Conservation (phyloP, 2,888 invertebrate species). For the Tachina lurida region DNA sequence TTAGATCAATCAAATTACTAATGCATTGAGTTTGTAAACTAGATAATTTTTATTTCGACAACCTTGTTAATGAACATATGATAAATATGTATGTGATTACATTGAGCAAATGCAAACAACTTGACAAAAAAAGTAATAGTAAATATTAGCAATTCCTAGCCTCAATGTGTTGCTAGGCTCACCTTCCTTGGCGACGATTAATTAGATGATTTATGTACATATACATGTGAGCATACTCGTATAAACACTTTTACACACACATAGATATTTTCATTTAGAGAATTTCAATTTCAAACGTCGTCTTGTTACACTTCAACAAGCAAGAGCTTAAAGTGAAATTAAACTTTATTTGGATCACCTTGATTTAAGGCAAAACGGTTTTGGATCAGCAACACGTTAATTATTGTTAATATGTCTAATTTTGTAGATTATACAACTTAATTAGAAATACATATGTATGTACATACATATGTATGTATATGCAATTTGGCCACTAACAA, state of each 20-base stretch:
- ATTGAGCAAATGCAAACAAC: neutral
- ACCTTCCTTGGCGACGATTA: conserved; percentile 51
- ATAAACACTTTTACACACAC: neutral
- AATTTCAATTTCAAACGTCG: conserved; percentile 9
- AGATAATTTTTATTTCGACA: neutral
- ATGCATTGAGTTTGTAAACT: too few relatives aligned
- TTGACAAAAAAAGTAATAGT: neutral
- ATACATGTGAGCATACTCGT: fast-evolving
- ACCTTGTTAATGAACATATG: conserved; percentile 44
- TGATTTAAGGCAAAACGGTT: conserved; percentile 41
- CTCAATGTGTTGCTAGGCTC: conserved; percentile 25
- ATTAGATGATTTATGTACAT: conserved; percentile 20
- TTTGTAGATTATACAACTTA: conserved; percentile 67
- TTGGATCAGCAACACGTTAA: conserved; percentile 24
- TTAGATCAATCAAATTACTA: neutral
- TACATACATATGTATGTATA: too few relatives aligned
- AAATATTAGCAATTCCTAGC: neutral
- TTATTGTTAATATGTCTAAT: conserved; percentile 63
- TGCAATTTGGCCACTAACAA: conserved; percentile 44
- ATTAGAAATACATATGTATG: conserved; percentile 61
- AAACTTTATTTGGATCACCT: conserved; percentile 62
- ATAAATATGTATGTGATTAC: neutral
- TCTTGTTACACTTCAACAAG: conserved; percentile 3
- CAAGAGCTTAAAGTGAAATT: conserved; percentile 46
- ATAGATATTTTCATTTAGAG: conserved; percentile 16